Base-by-base conservation (phyloP, 2,797 vertebrate species). In the Enteromius treurensis region DNA sequence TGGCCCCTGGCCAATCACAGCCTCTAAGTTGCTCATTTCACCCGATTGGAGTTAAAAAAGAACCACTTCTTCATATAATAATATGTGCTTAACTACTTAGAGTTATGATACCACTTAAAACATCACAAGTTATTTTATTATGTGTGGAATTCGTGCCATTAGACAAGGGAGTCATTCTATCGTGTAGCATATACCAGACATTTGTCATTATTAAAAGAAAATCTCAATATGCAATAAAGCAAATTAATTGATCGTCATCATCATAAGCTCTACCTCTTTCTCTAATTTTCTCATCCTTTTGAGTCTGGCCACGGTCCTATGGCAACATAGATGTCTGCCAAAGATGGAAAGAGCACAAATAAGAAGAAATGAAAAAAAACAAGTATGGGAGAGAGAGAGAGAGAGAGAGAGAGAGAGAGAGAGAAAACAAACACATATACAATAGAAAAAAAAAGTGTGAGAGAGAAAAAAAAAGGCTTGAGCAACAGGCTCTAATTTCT, bases 251-350 rank as follows among this genome's bases (percentile, higher is more conserved):
- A n/a, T 34, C 8, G 6, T 21, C 11, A 53, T 51, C 34, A 79
- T 23, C 47, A n/a, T 74, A 5, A 79, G 45, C 55, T 73, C 79
- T 23, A 60, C 53, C 9, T 81, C 21, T 60, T n/a, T 80, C n/a
- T 69, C 55, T 34, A 34, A 17, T 81, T 68, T 85, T 53, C 55
- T 49, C n/a, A 83, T 69, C 40, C 45, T 42, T 23, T 42, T 51
- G 64, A 78, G 80, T 15, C 68, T 69, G 45, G 47, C 68, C 11
- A 37, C 3, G 67, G 84, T 84, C 79, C 85, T 83, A 86, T 82
- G 84, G 85, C 85, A 86, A 83, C 80, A 77, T 69, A 82, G 71
- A 84, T 82, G 79, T 85, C 60, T 86, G 82, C 84, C 68, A 83
- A 82, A 84, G 80, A 88, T 49, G 68, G 77, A 86, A 86, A 84